Evolutionary conservation across 2,113 vertebrate genomes (phyloP), one percentile per base, ranked within the genome.

Genomic region (Odocoileus virginianus): DNA sequence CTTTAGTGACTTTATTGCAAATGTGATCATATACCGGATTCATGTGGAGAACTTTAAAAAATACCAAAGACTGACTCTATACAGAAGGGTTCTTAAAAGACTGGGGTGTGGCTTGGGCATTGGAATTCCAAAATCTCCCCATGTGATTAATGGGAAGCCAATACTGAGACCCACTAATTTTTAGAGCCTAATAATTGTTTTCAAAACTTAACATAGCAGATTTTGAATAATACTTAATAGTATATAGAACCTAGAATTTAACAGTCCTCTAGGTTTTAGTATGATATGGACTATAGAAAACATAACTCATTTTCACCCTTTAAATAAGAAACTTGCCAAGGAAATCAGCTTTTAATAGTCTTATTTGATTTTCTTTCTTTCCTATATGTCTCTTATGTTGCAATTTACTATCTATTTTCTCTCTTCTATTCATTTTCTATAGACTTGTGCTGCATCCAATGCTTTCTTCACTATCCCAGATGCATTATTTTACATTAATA

Each of bases 401-500:
- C 0, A 81, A 58, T 86, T 95, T 82, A 54, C 30, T 76, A 40
- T 36, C 21, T 87, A 14, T 85, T 87, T 88, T 96, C 52, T 45
- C 19, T 95, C 50, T 27, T 74, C 28, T 74, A 30, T 88, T 90
- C 28, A 47, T 82, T 85, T 93, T 76, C 10, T 89, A 19, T 57
- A 85, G 54, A 64, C 0, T 90, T 91, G 54, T 5, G 23, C 15
- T 86, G 8, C 61, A 71, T 40, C 6, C 9, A 36, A 58, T 16
- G 30, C 23, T 81, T 86, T n/a, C 13, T 78, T 60, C 67, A 93
- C 30, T 96, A 40, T 82, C n/a, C 47, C 7, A 47, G 3, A n/a
- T 19, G 21, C 15, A 94, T 93, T 91, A 91, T 76, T 96, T 95
- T 19, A 54, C 50, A 97, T 61, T 89, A 64, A 89, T 90, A 94